Evolutionary conservation across 1,140 invertebrate species (phyloP), one percentile per base, ranked within the genome.

Genomic region (Archegozetes longisetosus): DNA sequence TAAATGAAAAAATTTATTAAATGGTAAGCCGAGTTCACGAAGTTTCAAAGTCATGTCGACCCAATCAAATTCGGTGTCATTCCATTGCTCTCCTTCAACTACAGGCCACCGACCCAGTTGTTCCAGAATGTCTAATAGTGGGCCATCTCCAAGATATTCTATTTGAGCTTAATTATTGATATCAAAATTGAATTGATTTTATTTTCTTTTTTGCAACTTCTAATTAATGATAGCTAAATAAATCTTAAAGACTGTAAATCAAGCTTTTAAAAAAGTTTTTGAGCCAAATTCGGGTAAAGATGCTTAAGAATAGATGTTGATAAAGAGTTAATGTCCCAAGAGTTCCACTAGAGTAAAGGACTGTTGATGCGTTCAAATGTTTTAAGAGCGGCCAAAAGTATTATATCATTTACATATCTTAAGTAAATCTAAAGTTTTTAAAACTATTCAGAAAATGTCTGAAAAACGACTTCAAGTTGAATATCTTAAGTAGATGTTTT

Each of bases 1-100:
- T 65, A 93, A 88, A 67, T 92, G 87, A n/a, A 95, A 78, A 67
- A 93, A 83, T 68, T 92, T 91, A 71, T 92, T 86, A 47, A 88
- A 83, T 6, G 84, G 87, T 69, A 87, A 90, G 1, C 90, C 90
- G 2, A 77, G 72, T 53, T 74, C 74, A 23, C 84, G 76, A 73
- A 88, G 89, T 59, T 79, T 83, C 73, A 86, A 88, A 2, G 90
- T 81, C 9, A 82, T 82, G 61, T 87, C 76, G 66, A 81, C 82
- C 88, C 87, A 93, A 52, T 81, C 78, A 71, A 85, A 89, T 25
- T 63, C 28, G 3, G 25, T 28, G 24, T 65, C 40, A 1, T 73
- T 72, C 1, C 75, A 94, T 0, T 66, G 65, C 3, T 82, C 76
- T 0, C 82, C 86, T 64, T 85, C 82, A 1, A 94, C 73, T 6